Conservation (phyloP, 2,888 invertebrate genomes). For the Frankliniella fusca region DNA sequence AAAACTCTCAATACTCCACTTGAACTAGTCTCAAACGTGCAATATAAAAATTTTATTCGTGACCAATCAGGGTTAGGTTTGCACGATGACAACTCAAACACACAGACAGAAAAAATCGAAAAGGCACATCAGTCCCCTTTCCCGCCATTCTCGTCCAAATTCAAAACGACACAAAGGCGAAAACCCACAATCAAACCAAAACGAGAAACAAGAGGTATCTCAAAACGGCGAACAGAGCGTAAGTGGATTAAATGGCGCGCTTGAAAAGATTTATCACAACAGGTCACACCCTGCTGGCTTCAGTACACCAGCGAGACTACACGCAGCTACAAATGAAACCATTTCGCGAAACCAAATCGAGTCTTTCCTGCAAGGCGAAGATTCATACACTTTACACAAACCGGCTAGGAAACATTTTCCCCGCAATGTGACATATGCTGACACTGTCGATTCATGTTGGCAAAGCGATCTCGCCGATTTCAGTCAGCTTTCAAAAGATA, state of each 20-base stretch:
- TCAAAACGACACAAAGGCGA: not conserved
- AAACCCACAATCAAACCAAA: not conserved
- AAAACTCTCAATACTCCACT: not conserved
- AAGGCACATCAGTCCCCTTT: not conserved
- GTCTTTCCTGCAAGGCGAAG: not conserved
- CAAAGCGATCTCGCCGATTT: not conserved
- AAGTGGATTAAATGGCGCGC: not conserved
- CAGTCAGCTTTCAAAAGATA: not conserved
- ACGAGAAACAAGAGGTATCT: not conserved
- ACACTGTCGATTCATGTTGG: not conserved
- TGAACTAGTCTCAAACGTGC: not conserved
- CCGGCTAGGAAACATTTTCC: not conserved
- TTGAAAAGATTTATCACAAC: not conserved
- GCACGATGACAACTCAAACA: not conserved
- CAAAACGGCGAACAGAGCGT: not conserved
- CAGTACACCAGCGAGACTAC: not conserved
- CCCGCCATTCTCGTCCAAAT: not conserved
- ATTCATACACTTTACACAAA: not conserved
- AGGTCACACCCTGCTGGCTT: not conserved
- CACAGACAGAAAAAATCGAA: not conserved
- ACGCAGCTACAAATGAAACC: not conserved
- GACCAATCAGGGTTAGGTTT: not conserved
- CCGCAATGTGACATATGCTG: not conserved
- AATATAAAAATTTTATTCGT: not conserved
- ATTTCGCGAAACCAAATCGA: not conserved